These are phyloP conservation scores for Silurus lanzhouensis DNA, from an alignment of 2,797 vertebrate species.

Conservation along the genomic window DNA sequence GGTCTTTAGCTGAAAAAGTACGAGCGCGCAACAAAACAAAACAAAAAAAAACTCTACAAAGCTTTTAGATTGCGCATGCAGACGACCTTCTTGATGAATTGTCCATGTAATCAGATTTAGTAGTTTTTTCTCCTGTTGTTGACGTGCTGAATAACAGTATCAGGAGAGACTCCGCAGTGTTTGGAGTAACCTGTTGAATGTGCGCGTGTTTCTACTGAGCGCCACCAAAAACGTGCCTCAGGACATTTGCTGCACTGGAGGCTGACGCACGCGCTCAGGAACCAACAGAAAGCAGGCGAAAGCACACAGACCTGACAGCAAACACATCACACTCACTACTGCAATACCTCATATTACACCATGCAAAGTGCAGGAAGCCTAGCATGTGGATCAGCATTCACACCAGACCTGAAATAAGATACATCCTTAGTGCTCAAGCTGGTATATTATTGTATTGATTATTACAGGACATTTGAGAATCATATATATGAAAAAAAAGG, in stretches of 20 bases:
- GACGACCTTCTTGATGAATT: neutral
- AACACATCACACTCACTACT: neutral
- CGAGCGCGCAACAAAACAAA: neutral
- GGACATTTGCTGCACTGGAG: conserved; percentile 60
- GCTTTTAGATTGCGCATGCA: neutral
- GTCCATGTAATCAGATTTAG: conserved; percentile 14
- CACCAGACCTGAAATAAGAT: neutral
- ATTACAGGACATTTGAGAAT: neutral
- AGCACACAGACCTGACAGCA: neutral
- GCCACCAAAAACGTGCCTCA: conserved; percentile 62
- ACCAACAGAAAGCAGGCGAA: conserved; percentile 65
- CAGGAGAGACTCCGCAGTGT: conserved; percentile 23
- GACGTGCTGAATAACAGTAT: neutral
- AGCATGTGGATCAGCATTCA: neutral
- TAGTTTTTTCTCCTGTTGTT: conserved; percentile 6
- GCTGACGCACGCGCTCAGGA: conserved; percentile 69
- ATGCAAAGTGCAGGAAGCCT: neutral
- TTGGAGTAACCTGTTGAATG: conserved; percentile 50
- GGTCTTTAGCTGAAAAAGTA: neutral
- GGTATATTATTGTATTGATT: neutral
- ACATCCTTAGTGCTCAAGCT: neutral
- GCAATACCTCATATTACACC: neutral
- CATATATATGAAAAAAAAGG: neutral
- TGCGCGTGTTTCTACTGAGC: conserved; percentile 67
- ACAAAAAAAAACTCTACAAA: neutral